These are phyloP conservation scores for Notolepis coatsorum DNA, from an alignment of 2,797 vertebrate genomes.

Conservation along the genomic window DNA sequence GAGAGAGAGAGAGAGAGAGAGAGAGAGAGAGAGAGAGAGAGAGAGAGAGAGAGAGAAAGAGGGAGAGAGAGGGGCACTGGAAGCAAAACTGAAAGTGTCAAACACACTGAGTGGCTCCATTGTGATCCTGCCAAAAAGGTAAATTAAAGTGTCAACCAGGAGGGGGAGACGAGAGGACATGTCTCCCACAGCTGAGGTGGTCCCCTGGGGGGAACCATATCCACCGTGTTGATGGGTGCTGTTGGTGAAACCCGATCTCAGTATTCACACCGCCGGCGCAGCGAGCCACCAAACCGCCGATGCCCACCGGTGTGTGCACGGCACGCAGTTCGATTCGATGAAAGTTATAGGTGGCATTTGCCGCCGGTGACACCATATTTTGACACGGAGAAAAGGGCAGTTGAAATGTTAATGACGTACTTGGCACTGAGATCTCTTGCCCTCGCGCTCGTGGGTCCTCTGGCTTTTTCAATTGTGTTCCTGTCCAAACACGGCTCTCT, in stretches of 20 bases:
- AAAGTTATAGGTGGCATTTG: background rate
- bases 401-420: conserved; percentile 60
- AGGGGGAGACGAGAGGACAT: conserved; percentile 29
- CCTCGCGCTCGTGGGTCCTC: background rate
- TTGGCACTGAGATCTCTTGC: background rate
- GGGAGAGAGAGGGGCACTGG: background rate
- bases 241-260: conserved; percentile 2
- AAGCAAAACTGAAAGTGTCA: conserved; percentile 5
- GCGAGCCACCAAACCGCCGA: background rate
- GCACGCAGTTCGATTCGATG: background rate
- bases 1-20: too few relatives aligned
- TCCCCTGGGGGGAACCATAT: background rate
- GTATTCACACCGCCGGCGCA: too few relatives aligned
- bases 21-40: too few relatives aligned
- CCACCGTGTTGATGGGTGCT: background rate
- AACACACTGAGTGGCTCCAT: background rate
- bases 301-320: background rate
- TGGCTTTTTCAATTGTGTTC: conserved; percentile 25
- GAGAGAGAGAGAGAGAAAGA: background rate
- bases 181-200: conserved; percentile 7
- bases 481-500: conserved; percentile 40
- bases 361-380: conserved; percentile 7
- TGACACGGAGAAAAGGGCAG: conserved; percentile 57
- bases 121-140: conserved; percentile 13
- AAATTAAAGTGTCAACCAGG: conserved; percentile 48